Conservation (phyloP, 2,113 vertebrate species). For the Echinops telfairi region DNA sequence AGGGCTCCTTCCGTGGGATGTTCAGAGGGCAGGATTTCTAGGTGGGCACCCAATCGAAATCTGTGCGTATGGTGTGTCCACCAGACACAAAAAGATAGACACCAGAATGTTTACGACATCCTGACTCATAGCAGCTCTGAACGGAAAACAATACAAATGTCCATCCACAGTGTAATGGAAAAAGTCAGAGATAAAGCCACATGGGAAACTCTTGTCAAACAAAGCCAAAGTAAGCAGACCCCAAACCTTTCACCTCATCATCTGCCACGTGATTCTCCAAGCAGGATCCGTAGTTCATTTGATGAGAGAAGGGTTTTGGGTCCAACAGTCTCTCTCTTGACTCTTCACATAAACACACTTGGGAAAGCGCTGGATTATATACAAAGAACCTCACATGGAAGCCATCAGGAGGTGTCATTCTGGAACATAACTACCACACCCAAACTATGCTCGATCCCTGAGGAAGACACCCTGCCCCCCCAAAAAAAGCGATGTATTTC, state of each 20-base stretch:
- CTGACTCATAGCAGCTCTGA: too few species aligned
- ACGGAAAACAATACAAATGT: too few species aligned
- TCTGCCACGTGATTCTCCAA: neutral
- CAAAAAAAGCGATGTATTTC: too few species aligned
- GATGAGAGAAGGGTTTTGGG: neutral
- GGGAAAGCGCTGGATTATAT: neutral
- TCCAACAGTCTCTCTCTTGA: neutral
- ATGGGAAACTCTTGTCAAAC: slow-evolving; percentile 9
- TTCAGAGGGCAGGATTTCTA: too few species aligned
- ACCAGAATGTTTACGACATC: too few species aligned
- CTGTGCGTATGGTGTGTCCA: too few species aligned
- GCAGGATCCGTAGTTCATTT: neutral
- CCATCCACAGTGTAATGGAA: too few species aligned
- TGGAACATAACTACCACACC: neutral
- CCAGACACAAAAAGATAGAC: too few species aligned
- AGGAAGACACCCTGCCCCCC: neutral
- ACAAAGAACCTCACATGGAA: neutral
- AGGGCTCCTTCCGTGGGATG: neutral
- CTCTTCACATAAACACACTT: neutral
- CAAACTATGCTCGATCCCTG: neutral
- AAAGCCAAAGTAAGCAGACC: slow-evolving; percentile 18
- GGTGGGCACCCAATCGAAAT: too few species aligned
- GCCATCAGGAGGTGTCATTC: neutral
- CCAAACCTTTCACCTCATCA: neutral
- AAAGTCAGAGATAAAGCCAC: slow-evolving; percentile 20